Evolutionary conservation across 2,797 vertebrate species (phyloP).

Genomic region (Caiman crocodilus): DNA sequence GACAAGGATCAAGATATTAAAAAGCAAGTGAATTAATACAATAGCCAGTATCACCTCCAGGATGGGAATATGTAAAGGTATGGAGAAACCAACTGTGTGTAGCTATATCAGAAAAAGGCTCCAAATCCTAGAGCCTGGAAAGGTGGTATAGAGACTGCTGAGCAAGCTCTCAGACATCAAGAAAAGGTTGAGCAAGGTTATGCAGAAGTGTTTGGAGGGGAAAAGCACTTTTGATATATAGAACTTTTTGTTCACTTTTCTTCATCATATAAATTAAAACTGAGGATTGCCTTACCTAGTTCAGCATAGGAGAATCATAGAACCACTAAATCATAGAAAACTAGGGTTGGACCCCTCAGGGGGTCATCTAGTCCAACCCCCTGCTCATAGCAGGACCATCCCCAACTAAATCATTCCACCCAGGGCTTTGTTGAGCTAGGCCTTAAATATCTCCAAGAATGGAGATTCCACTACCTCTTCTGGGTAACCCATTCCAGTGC

Average conservation of each 20-base stretch:
- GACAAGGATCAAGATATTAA: no score
- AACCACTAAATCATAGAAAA: no score
- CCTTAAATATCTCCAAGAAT: no score
- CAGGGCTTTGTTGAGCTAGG: no score
- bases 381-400: no score
- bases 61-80: background rate
- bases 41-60: background rate
- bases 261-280: background rate
- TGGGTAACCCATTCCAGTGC: no score
- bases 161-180: fast-evolving
- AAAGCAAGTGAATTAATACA: no score
- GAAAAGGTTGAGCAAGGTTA: background rate
- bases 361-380: no score
- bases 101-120: background rate
- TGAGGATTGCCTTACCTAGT: background rate
- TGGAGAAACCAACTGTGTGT: background rate
- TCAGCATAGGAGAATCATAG: background rate
- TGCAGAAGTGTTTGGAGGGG: background rate
- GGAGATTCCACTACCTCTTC: no score
- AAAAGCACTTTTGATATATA: background rate
- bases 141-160: background rate
- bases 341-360: no score
- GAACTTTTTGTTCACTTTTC: background rate
- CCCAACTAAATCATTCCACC: no score
- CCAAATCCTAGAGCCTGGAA: background rate